Evolutionary conservation across 2,888 invertebrate species (phyloP).

Genomic region (Peribatodes rhomboidaria): DNA sequence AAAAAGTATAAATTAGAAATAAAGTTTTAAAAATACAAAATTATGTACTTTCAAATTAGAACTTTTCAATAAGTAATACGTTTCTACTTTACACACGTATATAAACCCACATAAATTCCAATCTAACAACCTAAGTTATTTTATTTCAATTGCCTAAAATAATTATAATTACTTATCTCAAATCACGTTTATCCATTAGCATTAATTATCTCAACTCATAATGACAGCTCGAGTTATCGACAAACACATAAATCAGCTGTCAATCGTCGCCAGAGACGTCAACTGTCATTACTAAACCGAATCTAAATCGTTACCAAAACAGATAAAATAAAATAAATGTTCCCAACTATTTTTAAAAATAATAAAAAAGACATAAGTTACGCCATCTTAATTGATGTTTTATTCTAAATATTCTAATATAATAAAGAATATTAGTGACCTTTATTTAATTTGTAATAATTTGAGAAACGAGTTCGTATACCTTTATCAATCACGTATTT

Average conservation of each 20-base stretch:
- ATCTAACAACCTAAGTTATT: neutral
- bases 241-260: slow-evolving; percentile 31
- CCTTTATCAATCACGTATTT: slow-evolving; percentile 47
- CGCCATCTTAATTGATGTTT: slow-evolving; percentile 44
- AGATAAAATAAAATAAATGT: slow-evolving; percentile 8
- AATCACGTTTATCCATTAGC: slow-evolving; percentile 25
- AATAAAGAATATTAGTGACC: slow-evolving; percentile 40
- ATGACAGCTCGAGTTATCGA: slow-evolving; percentile 28
- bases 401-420: slow-evolving; percentile 55
- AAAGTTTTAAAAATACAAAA: too few relatives aligned
- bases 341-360: slow-evolving; percentile 45
- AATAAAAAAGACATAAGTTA: slow-evolving; percentile 45
- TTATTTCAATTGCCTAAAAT: neutral
- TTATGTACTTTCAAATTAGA: too few relatives aligned
- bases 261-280: slow-evolving; percentile 18
- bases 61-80: too few relatives aligned
- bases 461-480: slow-evolving; percentile 38
- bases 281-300: slow-evolving; percentile 29
- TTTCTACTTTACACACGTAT: too few relatives aligned
- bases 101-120: too few relatives aligned
- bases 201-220: slow-evolving; percentile 14
- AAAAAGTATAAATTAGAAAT: too few relatives aligned
- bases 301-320: slow-evolving; percentile 24
- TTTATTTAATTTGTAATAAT: slow-evolving; percentile 39
- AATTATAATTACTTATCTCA: slow-evolving; percentile 6